These are phyloP conservation scores for Lithobates pipiens DNA, from an alignment of 2,797 vertebrate species.

Conservation along the genomic window DNA sequence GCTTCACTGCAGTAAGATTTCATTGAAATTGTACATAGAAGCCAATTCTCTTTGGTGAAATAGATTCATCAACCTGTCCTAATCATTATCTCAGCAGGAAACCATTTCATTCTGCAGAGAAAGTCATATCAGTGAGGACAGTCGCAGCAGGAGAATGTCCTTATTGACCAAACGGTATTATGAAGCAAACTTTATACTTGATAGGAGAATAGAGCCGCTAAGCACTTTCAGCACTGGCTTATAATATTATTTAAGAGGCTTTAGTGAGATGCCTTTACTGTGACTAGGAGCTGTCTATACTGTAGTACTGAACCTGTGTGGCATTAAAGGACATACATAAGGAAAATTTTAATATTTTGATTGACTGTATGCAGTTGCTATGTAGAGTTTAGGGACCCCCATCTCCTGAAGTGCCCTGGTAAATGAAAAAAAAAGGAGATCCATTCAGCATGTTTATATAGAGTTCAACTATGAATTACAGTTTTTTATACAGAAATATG, in stretches of 20 bases:
- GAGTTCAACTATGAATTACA: no score
- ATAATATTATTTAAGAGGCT: slow-evolving; percentile 4
- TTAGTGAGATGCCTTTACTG: not conserved
- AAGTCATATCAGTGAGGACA: slow-evolving; percentile 43
- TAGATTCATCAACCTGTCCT: slow-evolving; percentile 41
- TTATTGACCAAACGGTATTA: slow-evolving; percentile 41
- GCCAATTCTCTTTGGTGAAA: slow-evolving; percentile 30
- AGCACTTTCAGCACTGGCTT: not conserved
- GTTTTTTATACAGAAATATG: no score
- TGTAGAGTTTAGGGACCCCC: no score
- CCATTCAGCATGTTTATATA: no score
- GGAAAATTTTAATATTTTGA: not conserved
- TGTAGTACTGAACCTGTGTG: not conserved
- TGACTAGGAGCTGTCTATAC: not conserved
- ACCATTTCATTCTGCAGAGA: slow-evolving; percentile 27
- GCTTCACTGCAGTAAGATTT: slow-evolving; percentile 31
- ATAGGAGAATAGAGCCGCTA: slow-evolving; percentile 8
- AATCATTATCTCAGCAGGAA: slow-evolving; percentile 53
- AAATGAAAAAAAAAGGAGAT: no score
- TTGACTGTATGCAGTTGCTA: no score
- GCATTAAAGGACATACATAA: not conserved
- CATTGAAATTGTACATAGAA: slow-evolving; percentile 44
- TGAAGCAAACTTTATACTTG: slow-evolving; percentile 22
- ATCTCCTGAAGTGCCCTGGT: no score
- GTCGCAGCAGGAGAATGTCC: slow-evolving; percentile 32